Evolutionary conservation across 2,888 invertebrate species (phyloP).

Genomic region (Saturnia pavonia): DNA sequence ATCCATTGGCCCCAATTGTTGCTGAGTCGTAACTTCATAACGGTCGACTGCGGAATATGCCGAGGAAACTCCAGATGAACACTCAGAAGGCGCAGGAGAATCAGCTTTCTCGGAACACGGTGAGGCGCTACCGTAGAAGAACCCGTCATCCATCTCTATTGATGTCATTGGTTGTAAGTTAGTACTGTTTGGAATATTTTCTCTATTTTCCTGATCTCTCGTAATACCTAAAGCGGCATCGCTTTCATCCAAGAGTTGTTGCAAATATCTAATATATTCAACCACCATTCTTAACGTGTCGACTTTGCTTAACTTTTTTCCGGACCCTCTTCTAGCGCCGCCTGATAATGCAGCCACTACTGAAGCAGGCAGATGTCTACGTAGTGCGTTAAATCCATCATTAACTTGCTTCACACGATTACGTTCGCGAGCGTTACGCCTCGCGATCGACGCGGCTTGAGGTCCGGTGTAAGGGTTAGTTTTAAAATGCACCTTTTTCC

Average conservation of each 20-base stretch:
- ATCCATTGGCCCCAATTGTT: conserved; percentile 88
- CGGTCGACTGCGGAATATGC: conserved; percentile 72
- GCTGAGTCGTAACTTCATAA: conserved; percentile 70
- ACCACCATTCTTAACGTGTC: conserved; percentile 95
- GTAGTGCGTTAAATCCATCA: conserved; percentile 93
- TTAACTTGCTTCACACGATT: conserved; percentile 98
- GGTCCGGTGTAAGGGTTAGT: conserved; percentile 84
- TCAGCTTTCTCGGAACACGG: conserved; percentile 87
- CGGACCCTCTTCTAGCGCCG: conserved; percentile 87
- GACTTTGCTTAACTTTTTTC: conserved; percentile 93
- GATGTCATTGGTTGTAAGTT: conserved; percentile 68
- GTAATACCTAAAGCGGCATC: conserved; percentile 82
- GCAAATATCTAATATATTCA: conserved; percentile 93
- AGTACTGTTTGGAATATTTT: conserved; percentile 69
- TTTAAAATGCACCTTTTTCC: conserved; percentile 88
- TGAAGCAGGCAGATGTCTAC: conserved; percentile 92
- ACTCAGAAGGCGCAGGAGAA: conserved; percentile 88
- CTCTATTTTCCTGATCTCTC: conserved; percentile 71
- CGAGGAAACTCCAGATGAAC: conserved; percentile 83
- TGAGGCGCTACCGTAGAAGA: conserved; percentile 74
- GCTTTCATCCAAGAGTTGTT: conserved; percentile 89
- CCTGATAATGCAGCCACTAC: conserved; percentile 87
- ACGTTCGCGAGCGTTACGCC: conserved; percentile 96
- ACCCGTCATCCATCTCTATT: conserved; percentile 76
- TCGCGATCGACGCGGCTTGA: conserved; percentile 92